Evolutionary conservation across 2,888 invertebrate species (phyloP).

Genomic region (Stictocephala bisonia): DNA sequence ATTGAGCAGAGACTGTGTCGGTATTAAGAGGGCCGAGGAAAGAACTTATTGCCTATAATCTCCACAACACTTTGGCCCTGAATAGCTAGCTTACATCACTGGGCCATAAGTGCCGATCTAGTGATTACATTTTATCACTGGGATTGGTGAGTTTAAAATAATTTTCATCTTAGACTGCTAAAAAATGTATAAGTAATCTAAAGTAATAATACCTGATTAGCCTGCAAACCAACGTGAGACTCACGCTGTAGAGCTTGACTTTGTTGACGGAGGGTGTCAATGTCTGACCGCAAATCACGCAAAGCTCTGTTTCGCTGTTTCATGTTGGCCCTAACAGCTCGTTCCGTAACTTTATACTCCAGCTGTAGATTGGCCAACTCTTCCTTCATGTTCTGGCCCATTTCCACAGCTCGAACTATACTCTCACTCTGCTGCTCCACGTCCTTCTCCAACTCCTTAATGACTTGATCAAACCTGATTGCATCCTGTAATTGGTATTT

Average conservation of each 20-base stretch:
- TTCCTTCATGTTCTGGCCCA: conserved; percentile 76
- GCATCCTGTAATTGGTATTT: conserved; percentile 68
- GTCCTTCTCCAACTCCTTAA: conserved; percentile 71
- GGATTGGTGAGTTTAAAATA: no score
- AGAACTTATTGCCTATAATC: no score
- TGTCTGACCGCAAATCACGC: conserved; percentile 58
- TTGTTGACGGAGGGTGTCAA: conserved; percentile 3
- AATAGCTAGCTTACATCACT: no score
- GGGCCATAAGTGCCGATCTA: no score
- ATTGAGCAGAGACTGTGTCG: no score
- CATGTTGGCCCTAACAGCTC: conserved; percentile 73
- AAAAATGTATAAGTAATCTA: no score
- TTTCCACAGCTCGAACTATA: conserved; percentile 72
- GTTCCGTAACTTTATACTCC: conserved; percentile 70
- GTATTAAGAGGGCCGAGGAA: no score
- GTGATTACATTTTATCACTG: no score
- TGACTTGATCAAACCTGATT: conserved; percentile 72
- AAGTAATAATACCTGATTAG: no score
- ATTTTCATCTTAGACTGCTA: no score
- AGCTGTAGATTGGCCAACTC: conserved; percentile 73
- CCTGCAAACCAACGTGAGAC: neutral
- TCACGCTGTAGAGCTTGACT: neutral
- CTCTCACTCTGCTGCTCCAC: conserved; percentile 72
- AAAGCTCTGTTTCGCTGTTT: conserved; percentile 71
- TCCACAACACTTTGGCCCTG: no score